A percentile compares a stretch with the other conserved stretches of the same genome.
These are phyloP conservation scores for Anableps anableps DNA, from an alignment of 2,797 vertebrate genomes.

Conservation along the genomic window DNA sequence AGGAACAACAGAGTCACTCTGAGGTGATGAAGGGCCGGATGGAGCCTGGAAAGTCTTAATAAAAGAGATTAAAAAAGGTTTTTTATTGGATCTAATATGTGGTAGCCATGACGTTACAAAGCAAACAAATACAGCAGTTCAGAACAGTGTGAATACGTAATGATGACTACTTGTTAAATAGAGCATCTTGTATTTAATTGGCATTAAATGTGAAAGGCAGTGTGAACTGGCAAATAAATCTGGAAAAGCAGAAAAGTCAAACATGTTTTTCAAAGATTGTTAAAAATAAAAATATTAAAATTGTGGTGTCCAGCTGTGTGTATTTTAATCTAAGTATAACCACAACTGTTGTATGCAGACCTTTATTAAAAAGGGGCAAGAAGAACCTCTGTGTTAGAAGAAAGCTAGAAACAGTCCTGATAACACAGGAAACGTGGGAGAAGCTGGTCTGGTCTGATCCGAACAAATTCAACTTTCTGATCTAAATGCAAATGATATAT, in stretches of 20 bases:
- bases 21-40: slow-evolving; percentile 56
- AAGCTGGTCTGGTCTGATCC: background rate
- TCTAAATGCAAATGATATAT: too few relatives aligned
- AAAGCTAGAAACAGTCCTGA: too few relatives aligned
- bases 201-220: background rate
- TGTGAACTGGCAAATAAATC: background rate
- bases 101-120: background rate
- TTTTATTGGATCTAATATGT: slow-evolving; percentile 4
- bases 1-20: slow-evolving; percentile 78
- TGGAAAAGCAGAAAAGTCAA: background rate
- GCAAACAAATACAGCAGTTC: slow-evolving; percentile 1
- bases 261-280: background rate
- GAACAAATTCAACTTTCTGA: too few relatives aligned
- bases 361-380: background rate
- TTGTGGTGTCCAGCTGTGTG: background rate
- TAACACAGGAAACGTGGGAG: background rate
- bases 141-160: background rate
- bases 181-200: background rate
- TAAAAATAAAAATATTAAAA: background rate
- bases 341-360: background rate
- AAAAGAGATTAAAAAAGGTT: background rate
- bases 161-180: background rate
- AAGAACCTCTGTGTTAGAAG: background rate
- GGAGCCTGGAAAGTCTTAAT: slow-evolving; percentile 41
- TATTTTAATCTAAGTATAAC: background rate